Evolutionary conservation across 2,113 vertebrate genomes (phyloP), one percentile per base, ranked within the genome.

Genomic region (Channa argus): DNA sequence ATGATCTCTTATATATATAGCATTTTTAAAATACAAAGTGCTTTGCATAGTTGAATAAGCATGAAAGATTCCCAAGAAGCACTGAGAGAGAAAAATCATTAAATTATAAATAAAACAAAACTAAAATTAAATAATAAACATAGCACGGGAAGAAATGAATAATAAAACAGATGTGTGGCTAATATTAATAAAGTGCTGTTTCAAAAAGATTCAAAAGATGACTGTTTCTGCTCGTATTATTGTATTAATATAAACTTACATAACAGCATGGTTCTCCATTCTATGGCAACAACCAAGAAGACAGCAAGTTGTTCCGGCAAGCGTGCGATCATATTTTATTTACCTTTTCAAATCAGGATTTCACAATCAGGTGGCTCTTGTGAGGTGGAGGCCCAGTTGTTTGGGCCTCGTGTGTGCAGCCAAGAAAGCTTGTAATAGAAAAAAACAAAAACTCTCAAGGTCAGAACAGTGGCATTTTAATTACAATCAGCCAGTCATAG

Each of bases 381-480:
- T 54, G 10, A 24, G 33, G 61, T 62, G 73, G 63, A 71, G 51
- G 80, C 50, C 13, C 36, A 50, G 62, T 71, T 80, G 58, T 83
- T 61, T 62, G 38, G 68, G 54, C 52, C 41, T 76, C 61, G 34
- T 77, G 44, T 63, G 15, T 24, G 56, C 54, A 36, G 70, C 36
- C 45, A 43, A 56, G 55, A 69, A 53, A 74, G 64, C 37, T 63
- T 59, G 49, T 62, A 14, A 41, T 67, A 74, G 73, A 52, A 1
- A 52, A 41, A 34, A 24, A 45, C 15, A 73, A 61, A 61, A 70
- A 52, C 33, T 46, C 63, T 68, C 84, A 86, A 85, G 86, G 86
- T 79, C 69, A 83, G 73, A 68, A 14, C 13, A 79, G 80, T 76
- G 71, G 65, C 77, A 54, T 81, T 83, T 76, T 83, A 78, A 90